Base-by-base conservation (phyloP, 23 tunicate species). In the Halocynthia roretzi region DNA sequence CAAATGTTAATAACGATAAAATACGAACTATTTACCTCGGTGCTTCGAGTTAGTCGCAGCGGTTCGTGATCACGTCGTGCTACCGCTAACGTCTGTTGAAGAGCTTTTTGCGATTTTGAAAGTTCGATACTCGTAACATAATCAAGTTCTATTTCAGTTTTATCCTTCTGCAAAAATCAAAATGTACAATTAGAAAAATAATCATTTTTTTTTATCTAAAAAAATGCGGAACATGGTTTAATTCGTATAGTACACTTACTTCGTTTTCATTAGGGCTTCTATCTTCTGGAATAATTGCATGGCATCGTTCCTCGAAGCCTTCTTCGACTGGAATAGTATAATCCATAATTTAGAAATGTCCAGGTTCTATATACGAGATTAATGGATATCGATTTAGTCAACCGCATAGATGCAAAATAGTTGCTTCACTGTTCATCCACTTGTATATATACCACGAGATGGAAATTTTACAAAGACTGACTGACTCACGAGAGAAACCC, bases 161-260 rank as follows among this genome's bases (percentile, higher is more conserved):
- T 65, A 20, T 65, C 31, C 48, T 65, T 65, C 70, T 65, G 70
- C 19, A 58, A 58, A 14, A 58, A 58, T n/a, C 15, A 58, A 58
- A 15, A 58, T 2, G 63, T 14, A 58, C 17, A 58, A 14, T 58
- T 58, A 58, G 15, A 58, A 58, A 58, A 58, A 58, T 58, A 58
- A 15, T 14, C 17, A 58, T 15, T 14, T 14, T 14, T 58, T n/a
- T n/a, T n/a, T n/a, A n/a, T n/a, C n/a, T 15, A 58, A 58, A 58
- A 58, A 58, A 58, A 58, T 1, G 17, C 70, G 22, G 70, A 65
- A 20, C 31, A 48, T 6, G 70, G 2, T 65, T 48, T 8, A 65
- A 15, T 65, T 65, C 70, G 19, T 65, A 31, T 31, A 31, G 44
- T 4, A 31, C 44, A 31, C 44, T 31, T 31, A 31, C 44, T 31